A percentile compares a stretch with the other conserved stretches of the same genome.
Conservation (phyloP, 2,113 vertebrate genomes). For the Notothenia rossii region DNA sequence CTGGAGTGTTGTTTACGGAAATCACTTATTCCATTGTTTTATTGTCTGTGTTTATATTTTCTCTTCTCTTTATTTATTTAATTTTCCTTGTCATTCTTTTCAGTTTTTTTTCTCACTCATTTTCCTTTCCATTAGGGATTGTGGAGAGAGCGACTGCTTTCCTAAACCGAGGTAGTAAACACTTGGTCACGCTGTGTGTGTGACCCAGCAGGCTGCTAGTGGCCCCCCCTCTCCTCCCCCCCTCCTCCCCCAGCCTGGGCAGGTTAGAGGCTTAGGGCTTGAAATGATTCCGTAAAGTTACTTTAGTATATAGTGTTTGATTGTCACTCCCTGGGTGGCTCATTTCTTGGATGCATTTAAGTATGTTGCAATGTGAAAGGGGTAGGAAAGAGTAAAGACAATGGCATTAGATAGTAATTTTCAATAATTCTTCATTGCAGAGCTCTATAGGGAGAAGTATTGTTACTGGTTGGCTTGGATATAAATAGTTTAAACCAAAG, state of each 20-base stretch:
- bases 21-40: background rate
- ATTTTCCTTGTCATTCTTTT: constrained; percentile 69
- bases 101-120: constrained; percentile 82
- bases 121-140: constrained; percentile 90
- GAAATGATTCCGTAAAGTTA: constrained; percentile 16
- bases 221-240: constrained; percentile 24
- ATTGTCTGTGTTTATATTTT: constrained; percentile 20
- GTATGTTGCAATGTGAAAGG: background rate
- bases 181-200: constrained; percentile 83
- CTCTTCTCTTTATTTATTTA: constrained; percentile 41
- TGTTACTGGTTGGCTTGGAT: background rate
- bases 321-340: background rate
- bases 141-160: constrained; percentile 91
- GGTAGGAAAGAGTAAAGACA: background rate
- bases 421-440: background rate
- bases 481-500: background rate
- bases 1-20: constrained; percentile 9
- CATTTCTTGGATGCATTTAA: background rate
- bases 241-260: constrained; percentile 41
- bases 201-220: constrained; percentile 56
- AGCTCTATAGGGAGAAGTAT: background rate
- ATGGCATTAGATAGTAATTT: background rate
- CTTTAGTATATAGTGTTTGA: background rate
- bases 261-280: constrained; percentile 62
- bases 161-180: constrained; percentile 93